These are phyloP conservation scores for Neopipo cinnamomea DNA, from an alignment of 2,113 vertebrate genomes.

Conservation along the genomic window DNA sequence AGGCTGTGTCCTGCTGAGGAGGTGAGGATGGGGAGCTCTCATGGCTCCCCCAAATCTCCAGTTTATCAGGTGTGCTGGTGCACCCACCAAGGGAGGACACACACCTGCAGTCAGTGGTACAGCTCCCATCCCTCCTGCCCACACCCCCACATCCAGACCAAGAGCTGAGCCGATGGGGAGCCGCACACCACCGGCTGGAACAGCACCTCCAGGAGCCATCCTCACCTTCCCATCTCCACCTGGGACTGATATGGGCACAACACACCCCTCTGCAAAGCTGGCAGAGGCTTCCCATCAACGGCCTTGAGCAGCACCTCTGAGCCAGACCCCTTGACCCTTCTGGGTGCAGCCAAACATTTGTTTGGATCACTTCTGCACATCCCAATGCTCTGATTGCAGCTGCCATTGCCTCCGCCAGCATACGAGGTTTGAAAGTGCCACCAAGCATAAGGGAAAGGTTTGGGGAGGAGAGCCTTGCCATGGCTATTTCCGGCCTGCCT, in stretches of 20 bases:
- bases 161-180: background rate
- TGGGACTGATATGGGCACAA: rapidly evolving
- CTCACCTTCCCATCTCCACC: background rate
- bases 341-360: background rate
- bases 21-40: background rate
- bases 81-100: background rate
- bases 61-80: background rate
- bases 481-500: background rate
- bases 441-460: background rate
- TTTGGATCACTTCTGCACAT: background rate
- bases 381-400: background rate
- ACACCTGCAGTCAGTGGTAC: background rate
- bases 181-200: background rate
- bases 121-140: background rate
- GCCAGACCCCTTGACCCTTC: background rate
- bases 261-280: background rate
- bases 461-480: background rate
- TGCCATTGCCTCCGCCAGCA: background rate
- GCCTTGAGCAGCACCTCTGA: background rate
- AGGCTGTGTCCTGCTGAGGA: background rate
- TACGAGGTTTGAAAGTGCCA: background rate
- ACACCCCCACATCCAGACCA: background rate
- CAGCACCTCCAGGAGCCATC: background rate
- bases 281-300: rapidly evolving
- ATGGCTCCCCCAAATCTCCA: rapidly evolving